Evolutionary conservation across 2,888 invertebrate species (phyloP).

Genomic region (Atethmia centrago): DNA sequence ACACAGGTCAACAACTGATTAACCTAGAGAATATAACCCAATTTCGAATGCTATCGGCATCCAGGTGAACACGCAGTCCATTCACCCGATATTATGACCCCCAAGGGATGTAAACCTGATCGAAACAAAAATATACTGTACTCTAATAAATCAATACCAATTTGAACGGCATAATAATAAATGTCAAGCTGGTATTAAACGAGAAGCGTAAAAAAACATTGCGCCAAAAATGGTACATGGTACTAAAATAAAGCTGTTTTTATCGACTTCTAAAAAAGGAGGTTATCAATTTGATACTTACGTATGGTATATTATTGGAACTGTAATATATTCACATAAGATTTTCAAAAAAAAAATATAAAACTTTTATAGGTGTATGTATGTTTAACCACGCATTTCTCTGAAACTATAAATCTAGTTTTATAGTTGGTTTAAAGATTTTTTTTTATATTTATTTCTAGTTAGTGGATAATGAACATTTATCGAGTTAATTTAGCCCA

Average conservation of each 20-base stretch:
- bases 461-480: not conserved
- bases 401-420: too few relatives aligned
- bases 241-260: not conserved
- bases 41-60: not conserved
- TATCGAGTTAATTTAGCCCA: too few relatives aligned
- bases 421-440: not conserved
- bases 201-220: not conserved
- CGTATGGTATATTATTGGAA: too few relatives aligned
- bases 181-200: slow-evolving; percentile 26
- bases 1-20: not conserved
- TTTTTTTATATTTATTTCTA: not conserved
- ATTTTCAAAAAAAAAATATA: too few relatives aligned
- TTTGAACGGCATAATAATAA: slow-evolving; percentile 18
- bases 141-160: slow-evolving; percentile 9
- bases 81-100: slow-evolving; percentile 22
- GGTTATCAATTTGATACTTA: too few relatives aligned
- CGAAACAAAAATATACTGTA: slow-evolving; percentile 19
- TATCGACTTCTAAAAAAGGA: too few relatives aligned
- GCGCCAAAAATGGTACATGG: not conserved
- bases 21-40: slow-evolving; percentile 4
- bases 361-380: too few relatives aligned
- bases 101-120: slow-evolving; percentile 23
- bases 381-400: too few relatives aligned
- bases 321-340: too few relatives aligned
- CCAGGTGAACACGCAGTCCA: slow-evolving; percentile 11